Percentiles rank a stretch among this genome's conserved stretches.
phyloP scores from a whole-genome alignment of 2,113 vertebrate genomes.

The Phalacrocorax aristotelis region DNA sequence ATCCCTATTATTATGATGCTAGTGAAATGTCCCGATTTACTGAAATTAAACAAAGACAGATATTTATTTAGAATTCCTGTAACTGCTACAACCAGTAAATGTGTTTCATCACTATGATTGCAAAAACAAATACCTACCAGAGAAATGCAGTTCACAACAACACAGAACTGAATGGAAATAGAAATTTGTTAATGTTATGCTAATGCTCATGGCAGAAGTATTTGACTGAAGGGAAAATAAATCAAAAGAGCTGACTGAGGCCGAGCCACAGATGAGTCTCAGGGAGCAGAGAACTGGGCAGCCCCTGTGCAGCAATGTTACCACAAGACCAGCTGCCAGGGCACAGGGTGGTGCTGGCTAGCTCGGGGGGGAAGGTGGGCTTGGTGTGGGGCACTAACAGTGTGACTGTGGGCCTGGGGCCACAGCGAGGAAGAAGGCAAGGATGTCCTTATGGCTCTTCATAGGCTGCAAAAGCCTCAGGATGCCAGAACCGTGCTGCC shows the following conservation, averaged over 20 bases:
- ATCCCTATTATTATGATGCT: constrained; percentile 40
- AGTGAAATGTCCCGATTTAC: constrained; percentile 53
- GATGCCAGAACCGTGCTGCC: not conserved
- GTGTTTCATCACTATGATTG: constrained; percentile 55
- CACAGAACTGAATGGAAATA: constrained; percentile 42
- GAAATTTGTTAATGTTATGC: not conserved
- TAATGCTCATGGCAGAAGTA: not conserved
- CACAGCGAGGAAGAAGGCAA: not conserved
- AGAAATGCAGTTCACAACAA: constrained; percentile 27
- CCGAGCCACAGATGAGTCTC: not conserved
- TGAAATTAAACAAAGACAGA: constrained; percentile 61
- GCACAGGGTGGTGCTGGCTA: not conserved
- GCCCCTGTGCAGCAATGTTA: not conserved
- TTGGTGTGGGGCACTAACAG: not conserved
- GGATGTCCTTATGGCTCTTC: not conserved
- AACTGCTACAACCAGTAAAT: constrained; percentile 57
- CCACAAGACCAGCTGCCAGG: not conserved
- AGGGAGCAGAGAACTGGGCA: not conserved
- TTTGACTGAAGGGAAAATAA: constrained; percentile 1
- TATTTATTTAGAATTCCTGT: constrained; percentile 64
- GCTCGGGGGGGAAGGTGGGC: not conserved
- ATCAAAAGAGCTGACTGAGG: not conserved
- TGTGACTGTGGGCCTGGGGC: not conserved
- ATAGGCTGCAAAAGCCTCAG: not conserved
- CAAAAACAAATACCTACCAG: constrained; percentile 63